Evolutionary conservation across 2,888 invertebrate genomes (phyloP).

Genomic region (Chalcosyrphus nemorum): DNA sequence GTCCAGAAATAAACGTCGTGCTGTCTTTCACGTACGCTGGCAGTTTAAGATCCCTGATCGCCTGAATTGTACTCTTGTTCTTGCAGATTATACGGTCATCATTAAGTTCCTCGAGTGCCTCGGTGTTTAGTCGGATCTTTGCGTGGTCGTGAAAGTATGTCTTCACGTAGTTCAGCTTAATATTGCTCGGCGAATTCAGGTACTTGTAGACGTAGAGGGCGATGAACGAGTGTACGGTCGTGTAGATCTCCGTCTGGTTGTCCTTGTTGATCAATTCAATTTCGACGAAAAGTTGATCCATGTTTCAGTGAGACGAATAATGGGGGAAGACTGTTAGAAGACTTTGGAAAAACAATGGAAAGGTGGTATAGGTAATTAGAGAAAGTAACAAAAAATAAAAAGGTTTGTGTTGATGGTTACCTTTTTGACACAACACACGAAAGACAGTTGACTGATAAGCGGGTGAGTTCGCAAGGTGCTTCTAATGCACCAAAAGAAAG

Average conservation of each 20-base stretch:
- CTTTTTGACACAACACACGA: slow-evolving; percentile 23
- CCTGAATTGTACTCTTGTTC: slow-evolving; percentile 76
- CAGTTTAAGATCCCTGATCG: slow-evolving; percentile 82
- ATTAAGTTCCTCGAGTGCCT: slow-evolving; percentile 77
- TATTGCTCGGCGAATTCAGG: slow-evolving; percentile 82
- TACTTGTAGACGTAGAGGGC: slow-evolving; percentile 85
- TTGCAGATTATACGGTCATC: slow-evolving; percentile 79
- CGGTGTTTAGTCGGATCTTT: slow-evolving; percentile 76
- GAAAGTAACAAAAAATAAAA: slow-evolving; percentile 53
- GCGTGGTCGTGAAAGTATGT: slow-evolving; percentile 74
- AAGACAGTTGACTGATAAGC: background rate
- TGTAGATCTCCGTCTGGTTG: slow-evolving; percentile 79
- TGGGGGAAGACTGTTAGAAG: slow-evolving; percentile 19
- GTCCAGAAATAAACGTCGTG: slow-evolving; percentile 87
- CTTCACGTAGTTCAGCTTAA: slow-evolving; percentile 82
- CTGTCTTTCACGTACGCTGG: slow-evolving; percentile 86
- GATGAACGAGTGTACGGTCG: slow-evolving; percentile 86
- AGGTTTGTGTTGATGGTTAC: slow-evolving; percentile 48
- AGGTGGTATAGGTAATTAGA: slow-evolving; percentile 32
- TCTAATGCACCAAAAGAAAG: background rate
- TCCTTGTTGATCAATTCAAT: slow-evolving; percentile 78
- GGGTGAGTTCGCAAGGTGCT: slow-evolving; percentile 33
- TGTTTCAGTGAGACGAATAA: slow-evolving; percentile 65
- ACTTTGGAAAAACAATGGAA: slow-evolving; percentile 10
- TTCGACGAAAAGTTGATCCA: slow-evolving; percentile 81